Conservation (phyloP, 2,113 vertebrate genomes). For the Eclectus roratus region DNA sequence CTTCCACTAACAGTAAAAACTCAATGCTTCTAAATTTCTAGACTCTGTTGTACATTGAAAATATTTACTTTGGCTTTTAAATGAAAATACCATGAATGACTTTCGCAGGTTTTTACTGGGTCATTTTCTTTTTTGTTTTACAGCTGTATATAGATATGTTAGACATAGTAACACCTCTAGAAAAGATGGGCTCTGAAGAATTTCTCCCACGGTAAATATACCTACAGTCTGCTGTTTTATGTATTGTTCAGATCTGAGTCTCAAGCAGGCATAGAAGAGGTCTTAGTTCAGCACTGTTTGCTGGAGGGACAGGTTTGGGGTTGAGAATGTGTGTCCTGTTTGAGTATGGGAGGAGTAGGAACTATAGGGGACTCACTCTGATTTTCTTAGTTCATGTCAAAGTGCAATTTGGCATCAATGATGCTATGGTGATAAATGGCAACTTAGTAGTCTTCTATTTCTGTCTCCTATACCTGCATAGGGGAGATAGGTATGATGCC, state of each 20-base stretch:
- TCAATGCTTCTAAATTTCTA: neutral
- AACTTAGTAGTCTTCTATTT: neutral
- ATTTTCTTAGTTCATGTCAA: neutral
- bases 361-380: neutral
- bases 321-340: neutral
- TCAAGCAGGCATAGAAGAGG: neutral
- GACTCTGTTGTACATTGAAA: neutral
- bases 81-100: neutral
- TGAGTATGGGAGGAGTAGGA: neutral
- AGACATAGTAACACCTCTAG: conserved; percentile 83
- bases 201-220: conserved; percentile 85
- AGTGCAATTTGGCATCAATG: neutral
- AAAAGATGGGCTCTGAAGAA: conserved; percentile 81
- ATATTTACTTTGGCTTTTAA: neutral
- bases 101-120: neutral
- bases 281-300: neutral
- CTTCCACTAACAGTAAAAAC: neutral
- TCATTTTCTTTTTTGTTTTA: neutral
- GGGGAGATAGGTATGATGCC: conserved; percentile 93
- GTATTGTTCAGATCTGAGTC: neutral
- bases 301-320: neutral
- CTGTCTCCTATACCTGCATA: conserved; percentile 28
- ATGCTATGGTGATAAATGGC: neutral
- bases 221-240: neutral
- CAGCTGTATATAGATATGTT: conserved; percentile 92